Base-by-base conservation (phyloP, 2,888 invertebrate species). In the Minunthozetes semirufus region DNA sequence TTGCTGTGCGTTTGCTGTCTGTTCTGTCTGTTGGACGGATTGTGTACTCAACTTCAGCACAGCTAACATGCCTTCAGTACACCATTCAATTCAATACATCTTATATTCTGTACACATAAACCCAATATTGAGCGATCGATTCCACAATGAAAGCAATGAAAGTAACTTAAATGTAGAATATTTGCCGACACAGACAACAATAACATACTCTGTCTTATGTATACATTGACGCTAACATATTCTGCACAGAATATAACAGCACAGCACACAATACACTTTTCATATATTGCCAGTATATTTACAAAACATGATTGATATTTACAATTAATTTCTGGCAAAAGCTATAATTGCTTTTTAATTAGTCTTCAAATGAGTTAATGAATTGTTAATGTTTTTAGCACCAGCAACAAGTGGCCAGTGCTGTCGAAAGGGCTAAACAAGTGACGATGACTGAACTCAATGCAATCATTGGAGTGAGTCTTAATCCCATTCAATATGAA, bases 401-500 rank as follows among this genome's bases (percentile, higher is more conserved):
- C 83, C 97, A 98, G 83, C 94, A 94, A 84, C 94, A 95, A 85
- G 96, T 98, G 71, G 91, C 94, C 42, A 89, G 92, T 72, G 95
- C 98, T 19, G 93, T 98, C 71, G 98, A 99, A 81, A 87, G 96
- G 83, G 96, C 97, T 80, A 98, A 98, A 86, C 94, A 96, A 86
- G 94, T 99, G 82, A 95, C 93, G 82, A 94, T 96, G 94, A 90
- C 94, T 78, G 97, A 97, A 85, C 87, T 97, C 78, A 96, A 95
- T 85, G 90, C 94, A 80, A 94, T 97, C 81, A 94, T 96, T 82
- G 94, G 94, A 90, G 96, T 97, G 88, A 91, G 93, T 86, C 33
- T 8, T 33, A 33, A 33, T 33, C 33, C 33, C 33, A 3, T 33
- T 33, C 33, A 33, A 33, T 33, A 33, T 8, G n/a, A n/a, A n/a